Evolutionary conservation across 1,140 invertebrate genomes (phyloP).

Genomic region (Formica selysi): DNA sequence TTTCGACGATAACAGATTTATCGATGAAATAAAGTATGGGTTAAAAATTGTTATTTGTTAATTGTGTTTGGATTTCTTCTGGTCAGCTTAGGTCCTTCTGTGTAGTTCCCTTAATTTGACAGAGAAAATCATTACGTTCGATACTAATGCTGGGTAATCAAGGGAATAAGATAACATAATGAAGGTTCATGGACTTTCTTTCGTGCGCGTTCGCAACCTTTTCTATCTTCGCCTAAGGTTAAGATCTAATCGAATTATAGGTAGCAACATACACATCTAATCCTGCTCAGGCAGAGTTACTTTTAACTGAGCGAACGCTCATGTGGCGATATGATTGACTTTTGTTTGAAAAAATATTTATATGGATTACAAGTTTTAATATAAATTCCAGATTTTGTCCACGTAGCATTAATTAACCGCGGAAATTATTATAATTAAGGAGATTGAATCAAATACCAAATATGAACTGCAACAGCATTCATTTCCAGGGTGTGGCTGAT

Average conservation of each 20-base stretch:
- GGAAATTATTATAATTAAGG: not conserved
- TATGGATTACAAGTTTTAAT: not conserved
- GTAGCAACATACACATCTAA: slow-evolving; percentile 77
- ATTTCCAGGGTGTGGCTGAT: slow-evolving; percentile 75
- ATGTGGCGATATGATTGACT: not conserved
- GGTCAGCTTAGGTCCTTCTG: slow-evolving; percentile 80
- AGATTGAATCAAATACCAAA: slow-evolving; percentile 78
- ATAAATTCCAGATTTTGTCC: not conserved
- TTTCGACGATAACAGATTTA: not conserved
- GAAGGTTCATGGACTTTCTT: slow-evolving; percentile 84
- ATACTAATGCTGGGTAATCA: slow-evolving; percentile 81
- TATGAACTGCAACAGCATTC: slow-evolving; percentile 70
- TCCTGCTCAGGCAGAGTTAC: slow-evolving; percentile 52
- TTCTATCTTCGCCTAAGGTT: slow-evolving; percentile 76
- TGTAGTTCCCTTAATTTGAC: slow-evolving; percentile 84
- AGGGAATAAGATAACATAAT: slow-evolving; percentile 84
- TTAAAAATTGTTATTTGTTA: slow-evolving; percentile 70
- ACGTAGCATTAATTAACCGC: not conserved
- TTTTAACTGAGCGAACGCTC: slow-evolving; percentile 42
- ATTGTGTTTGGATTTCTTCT: slow-evolving; percentile 74
- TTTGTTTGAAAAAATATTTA: not conserved
- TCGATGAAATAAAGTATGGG: slow-evolving; percentile 48
- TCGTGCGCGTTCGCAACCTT: slow-evolving; percentile 72
- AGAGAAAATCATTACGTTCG: slow-evolving; percentile 81
- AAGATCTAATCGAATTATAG: slow-evolving; percentile 85